A percentile compares a stretch with the other conserved stretches of the same genome.
phyloP scores from a whole-genome alignment of 2,797 vertebrate genomes.

The Lophius americanus region DNA sequence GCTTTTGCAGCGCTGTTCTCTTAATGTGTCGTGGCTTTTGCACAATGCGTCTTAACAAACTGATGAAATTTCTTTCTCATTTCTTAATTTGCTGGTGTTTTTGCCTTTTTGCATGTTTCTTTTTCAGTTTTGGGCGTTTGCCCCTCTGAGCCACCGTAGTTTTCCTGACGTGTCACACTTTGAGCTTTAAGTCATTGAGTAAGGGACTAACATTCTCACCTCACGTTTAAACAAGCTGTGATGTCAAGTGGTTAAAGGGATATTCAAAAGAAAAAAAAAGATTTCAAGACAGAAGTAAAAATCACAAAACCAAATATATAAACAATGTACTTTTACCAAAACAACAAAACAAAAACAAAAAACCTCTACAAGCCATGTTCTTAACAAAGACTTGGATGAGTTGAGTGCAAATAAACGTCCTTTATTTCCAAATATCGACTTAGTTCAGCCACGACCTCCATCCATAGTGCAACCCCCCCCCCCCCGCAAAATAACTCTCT shows the following conservation, averaged over 20 bases:
- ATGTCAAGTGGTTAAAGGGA: conserved; percentile 69
- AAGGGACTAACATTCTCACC: conserved; percentile 6
- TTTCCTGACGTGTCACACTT: conserved; percentile 10
- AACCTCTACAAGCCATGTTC: conserved; percentile 71
- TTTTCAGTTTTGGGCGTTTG: no score
- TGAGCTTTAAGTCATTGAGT: neutral
- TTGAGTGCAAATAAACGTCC: conserved; percentile 76
- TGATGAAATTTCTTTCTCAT: no score
- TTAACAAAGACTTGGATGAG: conserved; percentile 74
- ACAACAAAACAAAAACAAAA: conserved; percentile 29
- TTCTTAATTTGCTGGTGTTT: no score
- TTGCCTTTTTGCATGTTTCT: no score
- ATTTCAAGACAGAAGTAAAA: conserved; percentile 39
- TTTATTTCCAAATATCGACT: conserved; percentile 30
- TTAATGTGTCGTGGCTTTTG: no score
- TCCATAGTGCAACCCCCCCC: conserved; percentile 74
- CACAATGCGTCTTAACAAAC: no score
- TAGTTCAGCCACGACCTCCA: conserved; percentile 53
- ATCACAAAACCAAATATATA: conserved; percentile 53
- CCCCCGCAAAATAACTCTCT: conserved; percentile 43
- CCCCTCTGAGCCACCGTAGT: no score
- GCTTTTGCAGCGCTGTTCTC: no score
- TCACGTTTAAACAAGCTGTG: conserved; percentile 17
- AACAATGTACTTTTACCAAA: conserved; percentile 32
- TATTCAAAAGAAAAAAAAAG: conserved; percentile 41